These are phyloP conservation scores for Acrobasis repandana DNA, from an alignment of 2,888 invertebrate genomes.

Conservation along the genomic window DNA sequence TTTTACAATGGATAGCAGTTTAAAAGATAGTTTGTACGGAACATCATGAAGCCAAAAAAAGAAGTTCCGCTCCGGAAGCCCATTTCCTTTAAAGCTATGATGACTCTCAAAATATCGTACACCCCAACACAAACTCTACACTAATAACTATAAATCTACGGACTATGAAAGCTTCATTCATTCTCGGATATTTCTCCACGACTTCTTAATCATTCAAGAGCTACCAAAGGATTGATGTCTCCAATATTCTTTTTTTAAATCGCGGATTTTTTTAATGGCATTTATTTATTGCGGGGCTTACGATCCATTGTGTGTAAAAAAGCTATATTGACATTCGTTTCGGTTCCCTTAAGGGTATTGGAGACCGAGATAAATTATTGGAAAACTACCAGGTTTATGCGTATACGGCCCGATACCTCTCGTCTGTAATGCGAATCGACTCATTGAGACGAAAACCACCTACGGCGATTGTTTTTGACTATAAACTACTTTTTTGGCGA, in stretches of 20 bases:
- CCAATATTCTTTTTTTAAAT: conserved; percentile 3
- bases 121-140: conserved; percentile 34
- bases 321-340: conserved; percentile 34
- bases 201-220: background rate
- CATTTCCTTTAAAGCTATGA: conserved; percentile 46
- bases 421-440: conserved; percentile 33
- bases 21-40: background rate
- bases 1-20: background rate
- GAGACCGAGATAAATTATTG: conserved; percentile 34
- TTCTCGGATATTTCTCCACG: conserved; percentile 1
- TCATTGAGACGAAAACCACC: conserved; percentile 44
- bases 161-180: conserved; percentile 23
- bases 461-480: conserved; percentile 44
- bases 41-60: conserved; percentile 20
- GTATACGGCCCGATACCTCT: conserved; percentile 34
- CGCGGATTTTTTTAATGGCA: background rate
- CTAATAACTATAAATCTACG: conserved; percentile 29
- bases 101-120: conserved; percentile 44
- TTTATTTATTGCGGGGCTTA: conserved; percentile 17
- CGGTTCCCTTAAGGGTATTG: conserved; percentile 23
- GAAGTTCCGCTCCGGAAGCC: conserved; percentile 40
- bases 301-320: conserved; percentile 38
- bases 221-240: conserved; percentile 22
- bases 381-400: conserved; percentile 37
- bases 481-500: conserved; percentile 50